Conservation (phyloP, 2,888 invertebrate species). For the Amphiduros pacificus region DNA sequence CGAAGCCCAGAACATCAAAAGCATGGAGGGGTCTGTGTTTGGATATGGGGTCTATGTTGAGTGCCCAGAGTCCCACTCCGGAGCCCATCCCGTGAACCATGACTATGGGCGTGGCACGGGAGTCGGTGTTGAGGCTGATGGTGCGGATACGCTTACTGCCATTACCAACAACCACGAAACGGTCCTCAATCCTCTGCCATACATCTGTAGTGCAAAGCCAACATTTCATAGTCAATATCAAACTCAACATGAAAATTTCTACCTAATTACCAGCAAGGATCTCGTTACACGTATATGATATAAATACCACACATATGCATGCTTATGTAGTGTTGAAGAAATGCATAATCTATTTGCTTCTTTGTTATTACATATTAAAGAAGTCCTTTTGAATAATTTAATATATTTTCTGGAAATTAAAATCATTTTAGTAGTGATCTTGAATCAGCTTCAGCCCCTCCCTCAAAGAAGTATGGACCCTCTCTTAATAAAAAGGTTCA, state of each 20-base stretch:
- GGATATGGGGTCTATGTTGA: slow-evolving; percentile 84
- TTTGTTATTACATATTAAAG: too few species aligned
- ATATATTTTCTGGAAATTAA: too few species aligned
- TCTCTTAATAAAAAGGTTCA: too few species aligned
- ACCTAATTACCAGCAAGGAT: too few species aligned
- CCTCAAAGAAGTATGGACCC: too few species aligned
- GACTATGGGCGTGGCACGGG: slow-evolving; percentile 70
- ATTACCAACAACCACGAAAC: slow-evolving; percentile 23
- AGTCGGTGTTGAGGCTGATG: slow-evolving; percentile 24
- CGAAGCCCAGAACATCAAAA: slow-evolving; percentile 81
- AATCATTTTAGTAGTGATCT: too few species aligned
- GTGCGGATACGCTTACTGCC: slow-evolving; percentile 23
- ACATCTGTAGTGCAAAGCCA: neutral
- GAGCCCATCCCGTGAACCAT: slow-evolving; percentile 92
- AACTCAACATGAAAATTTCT: neutral
- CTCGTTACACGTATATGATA: too few species aligned
- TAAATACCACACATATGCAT: too few species aligned
- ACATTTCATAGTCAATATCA: neutral
- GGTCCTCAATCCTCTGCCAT: slow-evolving; percentile 10
- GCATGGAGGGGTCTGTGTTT: slow-evolving; percentile 76
- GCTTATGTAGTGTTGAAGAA: too few species aligned
- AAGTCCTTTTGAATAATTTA: too few species aligned
- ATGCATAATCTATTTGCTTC: too few species aligned
- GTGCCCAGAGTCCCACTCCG: slow-evolving; percentile 90
- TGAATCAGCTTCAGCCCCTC: too few species aligned